Evolutionary conservation across 53 echinoderm and acorn worm species (phyloP).

Genomic region (Actinopyga echinites): DNA sequence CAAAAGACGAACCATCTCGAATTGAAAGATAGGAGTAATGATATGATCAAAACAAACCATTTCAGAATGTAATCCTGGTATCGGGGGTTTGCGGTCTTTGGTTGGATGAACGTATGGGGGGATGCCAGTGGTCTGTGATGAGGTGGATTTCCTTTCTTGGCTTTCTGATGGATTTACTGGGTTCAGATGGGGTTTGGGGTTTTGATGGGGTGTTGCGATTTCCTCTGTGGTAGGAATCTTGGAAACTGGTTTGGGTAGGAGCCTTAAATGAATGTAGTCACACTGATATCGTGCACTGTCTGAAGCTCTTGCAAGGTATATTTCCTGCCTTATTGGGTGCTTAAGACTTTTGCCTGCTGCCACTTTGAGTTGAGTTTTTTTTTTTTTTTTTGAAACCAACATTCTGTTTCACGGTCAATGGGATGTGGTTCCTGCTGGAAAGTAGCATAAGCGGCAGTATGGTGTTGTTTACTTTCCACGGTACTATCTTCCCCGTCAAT

Average conservation of each 20-base stretch:
- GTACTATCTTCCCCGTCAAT: not conserved
- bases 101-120: not conserved
- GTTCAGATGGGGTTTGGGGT: not conserved
- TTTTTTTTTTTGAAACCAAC: constrained; percentile 26
- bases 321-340: constrained; percentile 7
- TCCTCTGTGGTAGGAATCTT: not conserved
- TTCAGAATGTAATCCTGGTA: too few relatives aligned
- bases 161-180: too few relatives aligned
- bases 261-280: not conserved
- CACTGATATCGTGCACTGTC: not conserved
- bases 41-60: too few relatives aligned
- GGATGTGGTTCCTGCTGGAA: constrained; percentile 18
- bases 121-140: not conserved
- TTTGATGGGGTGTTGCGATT: not conserved
- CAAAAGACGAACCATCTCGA: too few relatives aligned
- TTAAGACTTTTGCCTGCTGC: constrained; percentile 37
- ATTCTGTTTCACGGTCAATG: constrained; percentile 22
- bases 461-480: constrained; percentile 15
- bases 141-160: not conserved
- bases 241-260: not conserved
- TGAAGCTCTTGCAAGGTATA: not conserved
- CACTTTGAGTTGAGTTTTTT: constrained; percentile 13
- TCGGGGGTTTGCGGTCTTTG: constrained; percentile 6
- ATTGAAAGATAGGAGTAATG: too few relatives aligned
- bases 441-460: constrained; percentile 5